Conservation (phyloP, 2,888 invertebrate genomes). For the Polyploca ridens region DNA sequence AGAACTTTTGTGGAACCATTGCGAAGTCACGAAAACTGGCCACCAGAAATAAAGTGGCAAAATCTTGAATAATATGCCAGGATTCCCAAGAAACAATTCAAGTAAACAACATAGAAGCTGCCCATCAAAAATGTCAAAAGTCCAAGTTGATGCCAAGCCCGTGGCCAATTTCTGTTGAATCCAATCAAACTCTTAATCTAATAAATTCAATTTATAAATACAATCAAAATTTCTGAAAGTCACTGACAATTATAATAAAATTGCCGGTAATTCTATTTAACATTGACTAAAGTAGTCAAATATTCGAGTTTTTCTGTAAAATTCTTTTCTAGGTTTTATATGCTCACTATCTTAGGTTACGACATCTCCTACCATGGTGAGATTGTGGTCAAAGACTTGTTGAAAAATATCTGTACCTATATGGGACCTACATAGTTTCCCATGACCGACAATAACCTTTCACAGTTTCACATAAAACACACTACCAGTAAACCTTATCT, state of each 20-base stretch:
- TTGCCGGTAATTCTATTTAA: background rate
- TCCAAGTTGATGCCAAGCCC: conserved; percentile 29
- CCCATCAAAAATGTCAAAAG: conserved; percentile 43
- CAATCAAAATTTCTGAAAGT: conserved; percentile 37
- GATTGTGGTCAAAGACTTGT: no score
- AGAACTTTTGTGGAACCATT: no score
- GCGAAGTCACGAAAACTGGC: no score
- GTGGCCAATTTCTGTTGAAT: conserved; percentile 41
- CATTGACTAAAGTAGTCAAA: no score
- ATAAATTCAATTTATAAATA: conserved; percentile 49
- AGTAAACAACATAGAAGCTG: conserved; percentile 14
- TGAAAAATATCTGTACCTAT: conserved; percentile 6
- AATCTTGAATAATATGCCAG: background rate
- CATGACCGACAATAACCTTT: conserved; percentile 40
- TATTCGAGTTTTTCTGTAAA: no score
- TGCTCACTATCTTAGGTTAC: no score
- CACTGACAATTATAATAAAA: background rate
- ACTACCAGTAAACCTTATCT: conserved; percentile 53
- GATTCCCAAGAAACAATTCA: background rate
- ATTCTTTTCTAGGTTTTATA: no score
- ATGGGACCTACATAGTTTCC: conserved; percentile 26
- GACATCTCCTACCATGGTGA: no score
- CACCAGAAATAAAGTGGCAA: no score
- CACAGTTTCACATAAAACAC: conserved; percentile 28
- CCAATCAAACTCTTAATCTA: conserved; percentile 52